phyloP scores from a whole-genome alignment of 1,140 invertebrate species.

The Pseudomyrmex sp. region DNA sequence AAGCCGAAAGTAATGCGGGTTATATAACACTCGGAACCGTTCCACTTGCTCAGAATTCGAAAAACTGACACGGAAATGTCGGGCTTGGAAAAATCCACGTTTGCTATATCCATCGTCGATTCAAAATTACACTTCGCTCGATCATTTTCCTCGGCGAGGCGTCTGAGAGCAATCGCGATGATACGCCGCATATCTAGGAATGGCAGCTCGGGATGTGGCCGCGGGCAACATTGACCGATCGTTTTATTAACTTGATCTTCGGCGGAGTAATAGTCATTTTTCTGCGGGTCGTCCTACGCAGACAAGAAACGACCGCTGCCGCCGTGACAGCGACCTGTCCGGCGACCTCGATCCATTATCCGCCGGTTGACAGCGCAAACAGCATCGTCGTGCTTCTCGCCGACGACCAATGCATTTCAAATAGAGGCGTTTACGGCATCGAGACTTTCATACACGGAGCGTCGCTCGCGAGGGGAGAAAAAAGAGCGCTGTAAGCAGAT shows the following conservation, averaged over 20 bases:
- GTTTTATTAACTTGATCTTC: slow-evolving; percentile 78
- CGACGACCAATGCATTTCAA: slow-evolving; percentile 81
- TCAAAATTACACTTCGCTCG: slow-evolving; percentile 55
- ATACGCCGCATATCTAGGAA: slow-evolving; percentile 54
- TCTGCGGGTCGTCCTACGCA: slow-evolving; percentile 34
- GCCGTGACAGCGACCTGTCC: slow-evolving; percentile 51
- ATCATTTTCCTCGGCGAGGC: slow-evolving; percentile 48
- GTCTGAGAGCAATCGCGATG: slow-evolving; percentile 42
- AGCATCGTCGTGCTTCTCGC: slow-evolving; percentile 65
- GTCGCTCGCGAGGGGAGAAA: neutral
- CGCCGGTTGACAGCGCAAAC: slow-evolving; percentile 78
- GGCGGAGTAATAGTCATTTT: slow-evolving; percentile 70
- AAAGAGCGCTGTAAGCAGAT: slow-evolving; percentile 6
- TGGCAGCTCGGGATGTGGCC: slow-evolving; percentile 50
- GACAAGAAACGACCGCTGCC: neutral
- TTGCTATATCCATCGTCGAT: neutral
- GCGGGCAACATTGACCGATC: slow-evolving; percentile 77
- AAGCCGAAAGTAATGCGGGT: neutral
- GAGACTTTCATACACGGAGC: slow-evolving; percentile 22
- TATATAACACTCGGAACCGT: neutral
- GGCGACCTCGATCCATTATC: slow-evolving; percentile 77
- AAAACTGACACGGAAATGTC: slow-evolving; percentile 10
- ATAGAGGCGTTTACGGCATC: slow-evolving; percentile 70
- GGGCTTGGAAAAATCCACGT: neutral
- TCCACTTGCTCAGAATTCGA: neutral